Base-by-base conservation (phyloP, 2,797 vertebrate genomes). In the Ciconia nigra region DNA sequence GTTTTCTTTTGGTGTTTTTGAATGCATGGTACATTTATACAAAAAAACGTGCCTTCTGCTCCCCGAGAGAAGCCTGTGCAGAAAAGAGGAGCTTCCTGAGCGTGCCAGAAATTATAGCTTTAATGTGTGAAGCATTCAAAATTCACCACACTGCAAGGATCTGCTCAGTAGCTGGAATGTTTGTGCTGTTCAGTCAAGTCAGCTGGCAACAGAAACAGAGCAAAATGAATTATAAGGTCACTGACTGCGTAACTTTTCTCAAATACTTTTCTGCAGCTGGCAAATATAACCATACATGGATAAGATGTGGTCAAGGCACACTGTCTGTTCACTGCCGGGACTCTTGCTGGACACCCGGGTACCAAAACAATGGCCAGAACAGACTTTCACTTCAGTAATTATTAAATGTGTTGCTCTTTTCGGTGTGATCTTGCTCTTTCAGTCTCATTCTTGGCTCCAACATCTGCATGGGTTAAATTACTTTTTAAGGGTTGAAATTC, bases 251-350 rank as follows among this genome's bases (percentile, higher is more conserved):
- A 78, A 67, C 67, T 96, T 95, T 86, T 93, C 66, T 87, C 71
- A 80, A 90, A 89, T 70, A 42, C 41, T 85, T 93, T 39, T 61
- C 74, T 73, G 63, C 83, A 96, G 63, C 86, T 95, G 90, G 88
- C 76, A 97, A 85, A 80, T 94, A 89, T 8, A 66, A 63, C 93
- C 91, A 52, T 90, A 96, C 77, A 87, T 65, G 88, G 91, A 9
- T 74, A 89, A 84, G 82, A 84, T 1, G 1, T 41, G 29, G 69
- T 90, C 62, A 89, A 42, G 85, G 82, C 1, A 5, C 33, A 22
- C 62, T 89, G 77, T 73, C 55, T 89, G 28, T 70, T 92, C 47
- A 29, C 51, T 1, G 22, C 69, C 1, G 2, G 55, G 55, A 31
- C 86, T 88, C 80, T 81, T 62, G 73, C 80, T 87, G 9, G 15